These are phyloP conservation scores for Entelurus aequoreus DNA, from an alignment of 2,113 vertebrate genomes.

Conservation along the genomic window DNA sequence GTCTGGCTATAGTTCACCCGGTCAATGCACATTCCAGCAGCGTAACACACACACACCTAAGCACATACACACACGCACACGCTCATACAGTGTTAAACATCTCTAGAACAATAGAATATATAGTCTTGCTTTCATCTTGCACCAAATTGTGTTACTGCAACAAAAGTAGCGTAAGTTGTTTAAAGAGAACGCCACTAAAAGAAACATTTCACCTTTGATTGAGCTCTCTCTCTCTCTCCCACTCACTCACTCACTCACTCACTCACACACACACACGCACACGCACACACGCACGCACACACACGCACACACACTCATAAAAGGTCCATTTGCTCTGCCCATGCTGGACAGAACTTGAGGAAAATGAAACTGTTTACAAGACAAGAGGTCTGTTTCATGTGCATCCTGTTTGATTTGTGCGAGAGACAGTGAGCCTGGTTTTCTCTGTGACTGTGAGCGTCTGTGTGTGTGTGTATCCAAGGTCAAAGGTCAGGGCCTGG, in stretches of 20 bases:
- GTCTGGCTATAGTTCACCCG: slow-evolving; percentile 57
- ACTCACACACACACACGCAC: slow-evolving; percentile 14
- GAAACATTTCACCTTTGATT: slow-evolving; percentile 35
- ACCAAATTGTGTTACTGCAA: no score
- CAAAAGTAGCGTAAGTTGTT: no score
- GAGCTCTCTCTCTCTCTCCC: background rate
- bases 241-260: slow-evolving; percentile 25
- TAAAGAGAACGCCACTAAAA: slow-evolving; percentile 17
- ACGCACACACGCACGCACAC: background rate
- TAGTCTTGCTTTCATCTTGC: no score
- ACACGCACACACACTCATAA: slow-evolving; percentile 44
- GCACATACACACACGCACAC: slow-evolving; percentile 4
- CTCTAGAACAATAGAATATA: no score
- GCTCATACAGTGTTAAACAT: background rate
- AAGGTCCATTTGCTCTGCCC: slow-evolving; percentile 57
- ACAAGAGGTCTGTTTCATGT: slow-evolving; percentile 19
- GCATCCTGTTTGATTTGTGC: slow-evolving; percentile 53
- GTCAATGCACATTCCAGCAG: slow-evolving; percentile 66
- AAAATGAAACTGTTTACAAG: slow-evolving; percentile 61
- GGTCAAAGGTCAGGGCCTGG: slow-evolving; percentile 71
- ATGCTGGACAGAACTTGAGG: slow-evolving; percentile 28
- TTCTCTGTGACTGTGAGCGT: slow-evolving; percentile 25
- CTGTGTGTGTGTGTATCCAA: slow-evolving; percentile 38
- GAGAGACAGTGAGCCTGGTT: slow-evolving; percentile 55
- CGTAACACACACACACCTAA: slow-evolving; percentile 35